phyloP scores from a whole-genome alignment of 2,888 invertebrate species.

The Troides helena region DNA sequence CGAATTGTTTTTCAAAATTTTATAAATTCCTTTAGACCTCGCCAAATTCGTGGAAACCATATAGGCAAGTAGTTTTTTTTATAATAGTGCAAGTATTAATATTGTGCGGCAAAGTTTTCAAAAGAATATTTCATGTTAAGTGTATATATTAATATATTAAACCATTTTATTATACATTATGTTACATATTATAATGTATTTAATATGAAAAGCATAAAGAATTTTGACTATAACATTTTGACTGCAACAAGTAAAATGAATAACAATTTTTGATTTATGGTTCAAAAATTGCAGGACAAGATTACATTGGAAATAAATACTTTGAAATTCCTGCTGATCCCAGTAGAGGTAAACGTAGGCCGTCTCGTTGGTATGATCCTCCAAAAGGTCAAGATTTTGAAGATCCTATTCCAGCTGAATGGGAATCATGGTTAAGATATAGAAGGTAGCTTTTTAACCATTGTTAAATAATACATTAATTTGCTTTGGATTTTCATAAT shows the following conservation, averaged over 20 bases:
- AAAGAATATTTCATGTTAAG: too few relatives aligned
- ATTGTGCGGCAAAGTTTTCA: background rate
- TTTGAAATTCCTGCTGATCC: conserved; percentile 87
- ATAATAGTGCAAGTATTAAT: background rate
- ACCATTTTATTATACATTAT: too few relatives aligned
- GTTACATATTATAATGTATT: too few relatives aligned
- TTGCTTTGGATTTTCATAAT: background rate
- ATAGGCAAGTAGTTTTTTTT: conserved; percentile 51
- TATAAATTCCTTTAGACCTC: conserved; percentile 80
- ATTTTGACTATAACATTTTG: background rate
- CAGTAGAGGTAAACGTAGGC: conserved; percentile 81
- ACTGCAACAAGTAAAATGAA: background rate
- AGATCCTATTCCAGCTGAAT: conserved; percentile 90
- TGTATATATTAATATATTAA: too few relatives aligned
- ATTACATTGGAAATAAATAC: conserved; percentile 90
- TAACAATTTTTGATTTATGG: background rate
- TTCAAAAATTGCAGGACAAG: conserved; percentile 80
- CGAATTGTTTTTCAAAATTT: conserved; percentile 81
- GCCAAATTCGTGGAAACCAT: conserved; percentile 56
- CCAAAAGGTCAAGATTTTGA: conserved; percentile 82
- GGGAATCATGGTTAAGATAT: conserved; percentile 92
- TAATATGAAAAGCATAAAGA: too few relatives aligned
- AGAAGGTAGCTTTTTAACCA: conserved; percentile 62
- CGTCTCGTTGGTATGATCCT: conserved; percentile 88
- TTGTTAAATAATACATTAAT: background rate